Percentiles rank a stretch among this genome's conserved stretches.
Conservation (phyloP, 2,888 invertebrate genomes). For the Tetropium fuscum region DNA sequence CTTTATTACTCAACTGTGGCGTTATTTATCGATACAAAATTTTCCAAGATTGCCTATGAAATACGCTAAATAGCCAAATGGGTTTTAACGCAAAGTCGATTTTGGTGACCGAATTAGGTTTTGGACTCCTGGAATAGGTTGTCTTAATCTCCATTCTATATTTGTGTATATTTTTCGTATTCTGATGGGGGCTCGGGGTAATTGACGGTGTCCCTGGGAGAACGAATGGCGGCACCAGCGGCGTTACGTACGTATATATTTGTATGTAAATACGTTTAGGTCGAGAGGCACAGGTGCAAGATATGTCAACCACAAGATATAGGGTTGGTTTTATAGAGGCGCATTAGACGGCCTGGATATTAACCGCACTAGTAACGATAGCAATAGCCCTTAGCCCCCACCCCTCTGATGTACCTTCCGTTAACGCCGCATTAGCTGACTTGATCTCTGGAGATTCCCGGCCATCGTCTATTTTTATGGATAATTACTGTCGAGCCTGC, state of each 20-base stretch:
- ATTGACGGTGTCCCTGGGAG: slow-evolving; percentile 5
- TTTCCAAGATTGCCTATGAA: no score
- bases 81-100: no score
- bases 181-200: background rate
- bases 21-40: no score
- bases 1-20: no score
- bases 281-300: slow-evolving; percentile 64
- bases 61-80: no score
- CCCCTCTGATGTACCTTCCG: slow-evolving; percentile 22
- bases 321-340: slow-evolving; percentile 61
- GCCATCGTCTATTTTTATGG: slow-evolving; percentile 34
- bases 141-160: no score
- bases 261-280: slow-evolving; percentile 65
- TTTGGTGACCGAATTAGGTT: no score
- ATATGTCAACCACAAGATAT: slow-evolving; percentile 65
- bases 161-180: no score
- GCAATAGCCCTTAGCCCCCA: slow-evolving; percentile 20
- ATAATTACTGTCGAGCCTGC: slow-evolving; percentile 34
- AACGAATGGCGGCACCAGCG: slow-evolving; percentile 1
- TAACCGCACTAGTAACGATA: slow-evolving; percentile 40
- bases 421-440: slow-evolving; percentile 34
- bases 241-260: slow-evolving; percentile 54
- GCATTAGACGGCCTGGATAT: slow-evolving; percentile 60
- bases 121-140: no score
- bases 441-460: slow-evolving; percentile 31